phyloP scores from a whole-genome alignment of 2,888 invertebrate genomes.

The Diaphora mendica region DNA sequence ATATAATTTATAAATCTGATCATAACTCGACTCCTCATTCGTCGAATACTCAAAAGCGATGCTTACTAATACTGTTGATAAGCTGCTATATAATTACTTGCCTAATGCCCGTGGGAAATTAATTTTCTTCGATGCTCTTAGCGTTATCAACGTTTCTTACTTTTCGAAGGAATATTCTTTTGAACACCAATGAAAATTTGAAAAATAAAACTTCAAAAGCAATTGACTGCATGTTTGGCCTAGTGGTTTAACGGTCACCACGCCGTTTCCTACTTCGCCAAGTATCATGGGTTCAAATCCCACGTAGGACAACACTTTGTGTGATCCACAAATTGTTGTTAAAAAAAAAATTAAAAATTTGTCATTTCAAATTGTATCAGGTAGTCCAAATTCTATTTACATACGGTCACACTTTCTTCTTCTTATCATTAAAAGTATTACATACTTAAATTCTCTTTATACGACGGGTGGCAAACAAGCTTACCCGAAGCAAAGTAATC shows the following conservation, averaged over 20 bases:
- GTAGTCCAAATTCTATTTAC: neutral
- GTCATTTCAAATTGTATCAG: neutral
- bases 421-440: neutral
- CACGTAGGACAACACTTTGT: no score
- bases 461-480: neutral
- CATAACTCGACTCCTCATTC: conserved; percentile 5
- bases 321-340: no score
- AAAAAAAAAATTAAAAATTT: no score
- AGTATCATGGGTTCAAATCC: no score
- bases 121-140: conserved; percentile 61
- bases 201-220: conserved; percentile 17
- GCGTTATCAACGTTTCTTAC: conserved; percentile 54
- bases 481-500: neutral
- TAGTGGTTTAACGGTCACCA: no score
- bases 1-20: neutral
- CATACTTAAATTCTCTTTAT: neutral
- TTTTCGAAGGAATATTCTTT: conserved; percentile 52
- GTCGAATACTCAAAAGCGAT: conserved; percentile 9
- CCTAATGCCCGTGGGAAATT: conserved; percentile 62
- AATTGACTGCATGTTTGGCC: no score
- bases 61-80: conserved; percentile 41
- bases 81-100: conserved; percentile 57
- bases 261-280: no score
- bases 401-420: neutral
- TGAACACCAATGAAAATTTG: conserved; percentile 36